Evolutionary conservation across 2,797 vertebrate species (phyloP).

Genomic region (Myiotriccus ornatus): DNA sequence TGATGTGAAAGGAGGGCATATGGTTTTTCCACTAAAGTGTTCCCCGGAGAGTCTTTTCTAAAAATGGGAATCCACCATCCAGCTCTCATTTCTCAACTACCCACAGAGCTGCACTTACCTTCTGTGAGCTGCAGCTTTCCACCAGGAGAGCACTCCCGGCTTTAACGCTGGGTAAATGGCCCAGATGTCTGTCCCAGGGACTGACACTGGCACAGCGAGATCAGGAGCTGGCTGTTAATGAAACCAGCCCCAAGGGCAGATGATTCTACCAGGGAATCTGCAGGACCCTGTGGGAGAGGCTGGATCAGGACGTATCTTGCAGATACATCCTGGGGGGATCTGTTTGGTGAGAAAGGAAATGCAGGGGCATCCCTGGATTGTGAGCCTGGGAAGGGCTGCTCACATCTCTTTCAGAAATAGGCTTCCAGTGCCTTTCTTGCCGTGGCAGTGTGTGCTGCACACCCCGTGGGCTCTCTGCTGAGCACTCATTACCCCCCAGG

Average conservation of each 20-base stretch:
- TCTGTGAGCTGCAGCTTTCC: not conserved
- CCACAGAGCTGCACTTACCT: not conserved
- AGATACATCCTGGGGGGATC: not conserved
- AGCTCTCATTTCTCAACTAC: not conserved
- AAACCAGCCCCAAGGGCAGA: not conserved
- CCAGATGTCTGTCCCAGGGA: not conserved
- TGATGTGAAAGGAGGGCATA: not conserved
- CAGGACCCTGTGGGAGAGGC: not conserved
- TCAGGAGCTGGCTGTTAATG: not conserved
- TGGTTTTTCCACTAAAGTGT: not conserved
- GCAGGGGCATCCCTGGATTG: not conserved
- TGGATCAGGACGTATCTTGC: not conserved
- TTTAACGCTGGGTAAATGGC: not conserved
- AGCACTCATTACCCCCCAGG: not conserved
- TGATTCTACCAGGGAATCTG: not conserved
- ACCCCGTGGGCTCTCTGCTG: not conserved
- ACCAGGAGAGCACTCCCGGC: not conserved
- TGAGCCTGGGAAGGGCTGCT: not conserved
- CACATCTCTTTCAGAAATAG: not conserved
- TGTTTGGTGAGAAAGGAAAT: not conserved
- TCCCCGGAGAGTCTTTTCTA: conserved; percentile 4
- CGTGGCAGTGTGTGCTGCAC: not conserved
- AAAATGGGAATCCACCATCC: not conserved
- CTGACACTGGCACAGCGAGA: not conserved
- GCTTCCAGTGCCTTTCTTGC: not conserved